Evolutionary conservation across 2,113 vertebrate species (phyloP), one percentile per base, ranked within the genome.

Genomic region (Phyllostomus discolor): DNA sequence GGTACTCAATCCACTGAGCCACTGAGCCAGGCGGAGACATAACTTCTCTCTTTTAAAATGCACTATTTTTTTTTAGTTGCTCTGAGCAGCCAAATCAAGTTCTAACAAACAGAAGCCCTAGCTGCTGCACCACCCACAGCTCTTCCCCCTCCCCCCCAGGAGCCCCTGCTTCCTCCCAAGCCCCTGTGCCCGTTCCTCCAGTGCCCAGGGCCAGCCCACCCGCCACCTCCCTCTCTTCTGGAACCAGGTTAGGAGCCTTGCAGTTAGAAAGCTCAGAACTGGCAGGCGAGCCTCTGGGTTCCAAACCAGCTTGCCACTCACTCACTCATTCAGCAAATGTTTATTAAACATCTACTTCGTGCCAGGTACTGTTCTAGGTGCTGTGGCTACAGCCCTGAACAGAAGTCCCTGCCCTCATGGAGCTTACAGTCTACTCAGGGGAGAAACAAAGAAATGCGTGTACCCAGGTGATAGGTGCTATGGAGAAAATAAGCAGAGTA

Each of bases 381-480:
- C 43, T 46, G 22, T 1, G 3, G 48, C 72, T 11, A 35, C 33
- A 52, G 35, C 15, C 20, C 16, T n/a, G 82, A 72, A 28, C 17
- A 38, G 22, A 84, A 76, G 54, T 64, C 11, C 66, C 26, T 48
- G 62, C 19, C 62, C 80, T 93, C 33, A 2, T 5, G 38, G 62
- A 70, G 78, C 7, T 62, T 48, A 43, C 2, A 15, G 11, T 46
- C 69, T n/a, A 20, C 64, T 20, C 19, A 12, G 28, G 33, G 24
- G 20, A 14, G 48, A 41, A 46, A 50, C 5, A 10, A 52, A 84
- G 66, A 83, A 48, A 62, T 12, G 46, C 48, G 72, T 12, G 43
- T 0, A 1, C 0, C 35, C 10, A 3, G 43, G 57, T 54, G 50
- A 69, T 0, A 11, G 17, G 26, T 3, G 28, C 38, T 41, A 1